phyloP scores from a whole-genome alignment of 1,140 invertebrate genomes.

The Drosophila tani region DNA sequence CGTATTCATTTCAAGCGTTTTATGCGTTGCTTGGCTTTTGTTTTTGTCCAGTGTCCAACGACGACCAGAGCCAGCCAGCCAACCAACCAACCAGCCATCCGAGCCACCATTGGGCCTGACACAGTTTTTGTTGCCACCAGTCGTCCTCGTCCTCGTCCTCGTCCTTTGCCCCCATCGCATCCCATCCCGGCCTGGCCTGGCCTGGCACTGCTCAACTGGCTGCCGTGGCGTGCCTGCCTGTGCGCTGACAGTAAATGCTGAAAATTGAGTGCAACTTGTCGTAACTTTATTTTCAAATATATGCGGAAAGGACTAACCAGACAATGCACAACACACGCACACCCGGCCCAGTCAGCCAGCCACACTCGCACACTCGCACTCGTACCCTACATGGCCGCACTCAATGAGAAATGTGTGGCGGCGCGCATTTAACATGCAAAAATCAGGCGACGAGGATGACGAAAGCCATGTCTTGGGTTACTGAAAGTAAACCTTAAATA shows the following conservation, averaged over 20 bases:
- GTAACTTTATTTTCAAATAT: conserved; percentile 83
- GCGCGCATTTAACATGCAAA: conserved; percentile 59
- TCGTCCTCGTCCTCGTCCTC: not conserved
- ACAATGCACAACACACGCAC: conserved; percentile 67
- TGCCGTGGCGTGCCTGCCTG: conserved; percentile 66
- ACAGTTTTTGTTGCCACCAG: conserved; percentile 57
- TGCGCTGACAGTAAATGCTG: conserved; percentile 78
- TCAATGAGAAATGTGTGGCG: conserved; percentile 60
- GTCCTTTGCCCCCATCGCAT: not conserved
- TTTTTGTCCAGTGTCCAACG: conserved; percentile 58
- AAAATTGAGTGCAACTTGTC: conserved; percentile 83
- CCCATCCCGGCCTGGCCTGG: too few species aligned
- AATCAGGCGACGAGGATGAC: conserved; percentile 47
- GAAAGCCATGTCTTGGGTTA: not conserved
- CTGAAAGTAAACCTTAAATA: too few species aligned
- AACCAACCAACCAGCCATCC: not conserved
- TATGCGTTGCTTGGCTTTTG: conserved; percentile 76
- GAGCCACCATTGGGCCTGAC: conserved; percentile 40
- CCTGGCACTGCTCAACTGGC: conserved; percentile 38
- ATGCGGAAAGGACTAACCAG: conserved; percentile 82
- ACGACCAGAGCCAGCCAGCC: not conserved
- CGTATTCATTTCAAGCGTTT: conserved; percentile 82
- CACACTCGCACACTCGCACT: conserved; percentile 35
- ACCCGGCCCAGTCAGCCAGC: conserved; percentile 9
- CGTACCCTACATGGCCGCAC: conserved; percentile 8